Base-by-base conservation (phyloP, 2,888 invertebrate genomes). In the Iselma pallidipennis region DNA sequence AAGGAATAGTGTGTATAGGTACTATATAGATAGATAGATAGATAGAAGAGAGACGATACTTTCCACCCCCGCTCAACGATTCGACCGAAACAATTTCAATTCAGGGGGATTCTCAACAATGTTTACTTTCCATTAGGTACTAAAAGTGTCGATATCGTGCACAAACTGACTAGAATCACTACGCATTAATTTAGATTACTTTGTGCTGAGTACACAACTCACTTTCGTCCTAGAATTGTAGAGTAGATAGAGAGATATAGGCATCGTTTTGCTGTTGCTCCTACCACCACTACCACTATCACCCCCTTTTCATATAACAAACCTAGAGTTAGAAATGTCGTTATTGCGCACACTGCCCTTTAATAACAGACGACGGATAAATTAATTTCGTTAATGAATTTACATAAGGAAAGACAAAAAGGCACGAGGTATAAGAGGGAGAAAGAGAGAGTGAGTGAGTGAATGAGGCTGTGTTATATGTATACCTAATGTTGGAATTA, bases 111-210 rank as follows among this genome's bases (percentile, higher is more conserved):
- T 74, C 76, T 74, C 73, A 73, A 75, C 75, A 72, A 75, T 79
- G 78, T 79, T 79, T 79, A 78, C 79, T 79, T 79, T 79, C 77
- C 79, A 79, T 79, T 79, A 79, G 76, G 75, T 77, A 73, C 74
- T 79, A 76, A 77, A 78, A 78, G 79, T 79, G 79, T 78, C 78
- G 78, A 78, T 79, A 77, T 75, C 76, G 73, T 69, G 73, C 74
- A 74, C 75, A 75, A 74, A 75, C 74, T 74, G 70, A 74, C 76
- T 76, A 74, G 74, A 77, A 77, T 78, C 77, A 72, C 74, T 74
- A 76, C 76, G 74, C 76, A 76, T 77, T 77, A 77, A 76, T 77
- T 78, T 77, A 76, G 74, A 77, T 77, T 77, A 76, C 74, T 76
- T 74, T 74, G 75, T 70, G 72, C 70, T 74, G 73, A 76, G 70